Conservation (phyloP, 2,113 vertebrate species). For the Nesoenas mayeri region DNA sequence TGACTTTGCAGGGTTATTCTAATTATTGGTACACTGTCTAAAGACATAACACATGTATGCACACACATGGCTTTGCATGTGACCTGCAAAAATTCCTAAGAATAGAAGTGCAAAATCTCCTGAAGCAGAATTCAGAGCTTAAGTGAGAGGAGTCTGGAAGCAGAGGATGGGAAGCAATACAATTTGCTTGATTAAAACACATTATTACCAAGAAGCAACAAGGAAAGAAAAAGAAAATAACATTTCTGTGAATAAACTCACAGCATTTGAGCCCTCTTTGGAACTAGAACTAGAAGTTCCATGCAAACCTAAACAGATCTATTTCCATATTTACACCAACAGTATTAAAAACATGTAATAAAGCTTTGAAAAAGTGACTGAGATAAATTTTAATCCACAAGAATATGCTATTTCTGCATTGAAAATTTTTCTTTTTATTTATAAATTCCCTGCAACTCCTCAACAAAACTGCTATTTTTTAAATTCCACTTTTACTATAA, state of each 20-base stretch:
- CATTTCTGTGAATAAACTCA: neutral
- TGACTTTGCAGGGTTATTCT: slow-evolving; percentile 26
- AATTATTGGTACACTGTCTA: slow-evolving; percentile 13
- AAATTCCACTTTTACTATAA: neutral
- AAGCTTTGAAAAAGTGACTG: neutral
- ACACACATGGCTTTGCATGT: slow-evolving; percentile 45
- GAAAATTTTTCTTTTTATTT: neutral
- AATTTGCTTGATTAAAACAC: neutral
- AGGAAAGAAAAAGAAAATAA: neutral
- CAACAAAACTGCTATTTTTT: neutral
- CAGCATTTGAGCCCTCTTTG: neutral
- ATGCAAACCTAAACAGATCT: neutral
- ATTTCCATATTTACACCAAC: neutral
- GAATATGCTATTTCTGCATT: neutral
- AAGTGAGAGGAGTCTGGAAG: neutral
- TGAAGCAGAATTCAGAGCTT: slow-evolving; percentile 41
- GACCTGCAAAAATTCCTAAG: slow-evolving; percentile 62
- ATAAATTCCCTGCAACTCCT: neutral
- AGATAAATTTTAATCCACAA: neutral
- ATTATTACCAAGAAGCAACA: neutral
- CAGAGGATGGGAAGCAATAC: neutral
- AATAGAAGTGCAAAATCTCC: slow-evolving; percentile 52
- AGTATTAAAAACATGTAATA: neutral
- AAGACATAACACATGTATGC: slow-evolving; percentile 51
- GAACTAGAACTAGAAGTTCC: neutral